phyloP scores from a whole-genome alignment of 2,888 invertebrate genomes.

The Melinaea menophilus region DNA sequence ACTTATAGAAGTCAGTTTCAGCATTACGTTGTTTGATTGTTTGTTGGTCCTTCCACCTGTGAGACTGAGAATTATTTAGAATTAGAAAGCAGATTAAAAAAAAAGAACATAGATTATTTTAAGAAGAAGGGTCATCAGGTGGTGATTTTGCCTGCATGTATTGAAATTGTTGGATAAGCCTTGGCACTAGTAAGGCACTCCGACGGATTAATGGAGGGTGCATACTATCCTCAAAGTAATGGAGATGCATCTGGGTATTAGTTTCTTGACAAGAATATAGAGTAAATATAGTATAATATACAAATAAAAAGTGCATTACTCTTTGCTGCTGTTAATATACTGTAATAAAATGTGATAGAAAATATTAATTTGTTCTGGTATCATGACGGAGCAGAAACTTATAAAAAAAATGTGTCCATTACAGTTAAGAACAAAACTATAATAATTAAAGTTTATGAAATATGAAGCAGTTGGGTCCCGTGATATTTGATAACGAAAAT shows the following conservation, averaged over 20 bases:
- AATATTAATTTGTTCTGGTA: too few species aligned
- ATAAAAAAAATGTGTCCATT: background rate
- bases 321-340: too few species aligned
- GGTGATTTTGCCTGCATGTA: slow-evolving; percentile 43
- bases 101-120: slow-evolving; percentile 50
- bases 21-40: slow-evolving; percentile 59
- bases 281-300: too few species aligned
- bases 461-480: too few species aligned
- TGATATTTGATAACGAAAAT: slow-evolving; percentile 19
- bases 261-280: slow-evolving; percentile 9
- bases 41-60: slow-evolving; percentile 42
- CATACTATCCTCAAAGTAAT: slow-evolving; percentile 59
- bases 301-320: background rate
- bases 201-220: slow-evolving; percentile 62
- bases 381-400: background rate
- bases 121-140: slow-evolving; percentile 39
- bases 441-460: too few species aligned
- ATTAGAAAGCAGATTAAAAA: slow-evolving; percentile 36
- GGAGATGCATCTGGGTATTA: slow-evolving; percentile 66
- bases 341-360: background rate
- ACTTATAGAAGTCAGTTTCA: slow-evolving; percentile 53
- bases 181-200: too few species aligned
- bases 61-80: slow-evolving; percentile 39
- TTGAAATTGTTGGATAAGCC: too few species aligned
- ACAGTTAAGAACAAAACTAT: background rate